A percentile compares a stretch with the other conserved stretches of the same genome.
Conservation (phyloP, 2,888 invertebrate species). For the Brachypalpus laphriformis region DNA sequence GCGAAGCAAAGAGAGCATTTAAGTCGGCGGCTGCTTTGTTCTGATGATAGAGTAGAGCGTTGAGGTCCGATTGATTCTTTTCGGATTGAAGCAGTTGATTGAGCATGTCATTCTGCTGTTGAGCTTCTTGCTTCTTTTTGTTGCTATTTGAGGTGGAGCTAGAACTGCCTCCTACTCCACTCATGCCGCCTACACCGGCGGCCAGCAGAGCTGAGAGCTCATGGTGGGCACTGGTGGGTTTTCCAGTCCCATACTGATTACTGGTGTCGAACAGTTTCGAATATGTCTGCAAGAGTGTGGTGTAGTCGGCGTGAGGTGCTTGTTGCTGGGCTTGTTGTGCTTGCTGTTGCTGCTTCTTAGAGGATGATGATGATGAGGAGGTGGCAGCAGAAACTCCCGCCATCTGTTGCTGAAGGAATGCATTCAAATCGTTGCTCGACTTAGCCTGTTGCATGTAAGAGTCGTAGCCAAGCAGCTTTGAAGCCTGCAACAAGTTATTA, state of each 20-base stretch:
- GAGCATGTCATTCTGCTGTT: constrained; percentile 80
- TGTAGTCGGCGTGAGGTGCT: constrained; percentile 79
- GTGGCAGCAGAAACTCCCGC: constrained; percentile 79
- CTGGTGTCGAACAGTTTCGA: constrained; percentile 81
- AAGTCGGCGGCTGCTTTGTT: constrained; percentile 81
- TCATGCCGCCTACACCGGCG: constrained; percentile 76
- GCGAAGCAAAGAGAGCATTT: constrained; percentile 80
- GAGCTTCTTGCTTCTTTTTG: constrained; percentile 67
- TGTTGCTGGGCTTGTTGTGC: constrained; percentile 78
- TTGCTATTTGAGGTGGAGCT: constrained; percentile 54
- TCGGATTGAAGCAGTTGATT: constrained; percentile 81
- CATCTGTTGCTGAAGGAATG: constrained; percentile 82
- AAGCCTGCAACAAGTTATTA: constrained; percentile 81
- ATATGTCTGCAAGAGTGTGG: constrained; percentile 81
- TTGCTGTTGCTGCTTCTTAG: constrained; percentile 69
- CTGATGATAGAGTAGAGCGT: constrained; percentile 81
- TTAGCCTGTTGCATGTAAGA: constrained; percentile 81
- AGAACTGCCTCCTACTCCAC: constrained; percentile 57
- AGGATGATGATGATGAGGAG: constrained; percentile 72
- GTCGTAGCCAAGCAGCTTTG: constrained; percentile 81
- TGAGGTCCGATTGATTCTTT: constrained; percentile 81
- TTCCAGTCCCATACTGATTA: constrained; percentile 78
- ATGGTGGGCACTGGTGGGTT: constrained; percentile 77
- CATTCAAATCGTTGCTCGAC: constrained; percentile 80
- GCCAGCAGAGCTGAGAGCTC: constrained; percentile 80